A percentile compares a stretch with the other conserved stretches of the same genome.
Conservation (phyloP, 2,797 vertebrate genomes). For the Hippopotamyrus pictus region DNA sequence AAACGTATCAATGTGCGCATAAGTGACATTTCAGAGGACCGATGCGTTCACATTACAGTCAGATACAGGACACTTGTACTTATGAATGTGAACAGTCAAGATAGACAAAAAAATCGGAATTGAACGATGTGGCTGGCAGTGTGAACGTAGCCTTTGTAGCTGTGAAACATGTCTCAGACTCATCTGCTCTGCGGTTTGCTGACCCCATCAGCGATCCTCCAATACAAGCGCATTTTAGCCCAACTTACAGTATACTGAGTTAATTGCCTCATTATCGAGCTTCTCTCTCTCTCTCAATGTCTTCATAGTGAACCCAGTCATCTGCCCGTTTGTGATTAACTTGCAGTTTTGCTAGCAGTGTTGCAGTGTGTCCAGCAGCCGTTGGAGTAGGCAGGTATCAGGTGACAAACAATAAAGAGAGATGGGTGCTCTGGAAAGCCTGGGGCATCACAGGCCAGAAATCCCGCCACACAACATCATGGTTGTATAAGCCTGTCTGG, state of each 20-base stretch:
- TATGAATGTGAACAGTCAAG: too few species aligned
- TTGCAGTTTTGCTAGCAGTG: neutral
- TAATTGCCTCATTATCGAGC: neutral
- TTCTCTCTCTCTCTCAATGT: neutral
- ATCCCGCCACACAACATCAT: neutral
- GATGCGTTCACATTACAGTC: too few species aligned
- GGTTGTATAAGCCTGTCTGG: neutral
- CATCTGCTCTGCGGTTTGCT: neutral
- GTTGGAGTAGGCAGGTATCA: neutral
- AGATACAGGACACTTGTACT: too few species aligned
- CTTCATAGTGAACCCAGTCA: neutral
- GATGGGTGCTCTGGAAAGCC: neutral
- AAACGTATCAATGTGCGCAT: too few species aligned
- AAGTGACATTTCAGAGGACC: too few species aligned
- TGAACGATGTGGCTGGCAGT: too few species aligned
- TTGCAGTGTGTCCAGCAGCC: neutral
- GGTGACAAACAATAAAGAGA: neutral
- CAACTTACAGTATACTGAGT: neutral
- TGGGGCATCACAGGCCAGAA: neutral
- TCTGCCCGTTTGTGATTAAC: neutral
- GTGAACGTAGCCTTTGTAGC: neutral
- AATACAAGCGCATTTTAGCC: neutral
- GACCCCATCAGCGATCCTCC: neutral
- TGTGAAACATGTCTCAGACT: neutral
- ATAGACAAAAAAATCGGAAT: too few species aligned